A percentile compares a stretch with the other conserved stretches of the same genome.
Conservation (phyloP, 2,797 vertebrate genomes). For the Microctenopoma steveboyesi region DNA sequence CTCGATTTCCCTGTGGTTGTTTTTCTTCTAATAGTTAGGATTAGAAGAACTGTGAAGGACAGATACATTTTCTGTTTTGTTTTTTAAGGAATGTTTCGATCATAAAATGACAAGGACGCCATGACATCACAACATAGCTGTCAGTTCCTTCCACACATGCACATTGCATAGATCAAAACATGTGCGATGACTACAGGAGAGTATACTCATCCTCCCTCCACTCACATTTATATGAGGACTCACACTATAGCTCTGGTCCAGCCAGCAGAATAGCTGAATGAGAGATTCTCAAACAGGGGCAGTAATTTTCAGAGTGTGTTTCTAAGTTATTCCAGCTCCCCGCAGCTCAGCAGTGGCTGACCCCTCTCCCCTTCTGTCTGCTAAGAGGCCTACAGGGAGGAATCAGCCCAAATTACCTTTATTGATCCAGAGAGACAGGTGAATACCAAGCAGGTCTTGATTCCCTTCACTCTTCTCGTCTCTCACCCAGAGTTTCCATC, state of each 20-base stretch:
- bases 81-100: neutral
- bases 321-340: conserved; percentile 83
- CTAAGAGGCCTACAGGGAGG: conserved; percentile 84
- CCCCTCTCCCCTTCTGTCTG: conserved; percentile 79
- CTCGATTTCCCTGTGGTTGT: conserved; percentile 18
- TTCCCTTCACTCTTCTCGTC: conserved; percentile 66
- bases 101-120: neutral
- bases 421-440: conserved; percentile 84
- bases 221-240: conserved; percentile 26
- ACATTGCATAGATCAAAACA: neutral
- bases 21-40: conserved; percentile 1
- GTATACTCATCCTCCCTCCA: neutral
- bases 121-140: neutral
- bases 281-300: conserved; percentile 74
- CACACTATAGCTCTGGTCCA: conserved; percentile 36
- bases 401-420: conserved; percentile 85
- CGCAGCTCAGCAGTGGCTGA: conserved; percentile 80
- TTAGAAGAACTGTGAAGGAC: conserved; percentile 17
- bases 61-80: neutral
- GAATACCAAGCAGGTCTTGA: conserved; percentile 81
- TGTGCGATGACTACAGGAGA: neutral
- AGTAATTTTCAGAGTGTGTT: conserved; percentile 80
- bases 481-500: conserved; percentile 53
- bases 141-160: neutral
- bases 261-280: conserved; percentile 63